Conservation (phyloP, 2,113 vertebrate species). For the Rallus limicola region DNA sequence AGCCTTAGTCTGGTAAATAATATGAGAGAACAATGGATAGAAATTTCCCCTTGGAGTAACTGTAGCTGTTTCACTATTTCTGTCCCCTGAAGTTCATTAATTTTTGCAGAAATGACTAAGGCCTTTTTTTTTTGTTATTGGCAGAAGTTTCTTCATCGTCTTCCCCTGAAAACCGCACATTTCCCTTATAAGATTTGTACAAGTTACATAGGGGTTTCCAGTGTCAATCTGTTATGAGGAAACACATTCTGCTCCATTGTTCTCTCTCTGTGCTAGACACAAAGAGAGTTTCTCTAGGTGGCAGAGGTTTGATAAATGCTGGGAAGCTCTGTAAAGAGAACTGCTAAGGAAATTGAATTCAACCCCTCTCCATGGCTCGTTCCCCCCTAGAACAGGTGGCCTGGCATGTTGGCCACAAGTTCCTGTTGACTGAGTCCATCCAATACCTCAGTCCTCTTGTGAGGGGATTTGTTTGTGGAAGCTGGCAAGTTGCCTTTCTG, state of each 20-base stretch:
- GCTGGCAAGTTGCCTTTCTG: constrained; percentile 1
- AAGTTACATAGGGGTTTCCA: background rate
- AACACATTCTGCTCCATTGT: background rate
- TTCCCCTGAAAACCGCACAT: background rate
- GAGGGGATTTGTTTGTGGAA: constrained; percentile 16
- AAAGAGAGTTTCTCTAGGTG: constrained; percentile 3
- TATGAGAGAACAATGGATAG: background rate
- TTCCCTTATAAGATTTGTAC: background rate
- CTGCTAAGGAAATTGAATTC: constrained; percentile 22
- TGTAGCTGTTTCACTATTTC: background rate
- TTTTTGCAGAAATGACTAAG: background rate
- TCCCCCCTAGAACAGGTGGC: constrained; percentile 36
- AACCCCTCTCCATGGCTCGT: background rate
- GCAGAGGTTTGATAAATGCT: constrained; percentile 4
- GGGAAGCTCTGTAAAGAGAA: background rate
- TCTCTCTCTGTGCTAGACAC: background rate
- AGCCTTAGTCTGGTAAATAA: background rate
- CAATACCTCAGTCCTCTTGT: background rate
- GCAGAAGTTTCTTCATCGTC: background rate
- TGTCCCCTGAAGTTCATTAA: background rate
- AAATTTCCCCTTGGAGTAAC: background rate
- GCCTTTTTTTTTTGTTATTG: background rate
- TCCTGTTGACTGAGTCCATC: constrained; percentile 17
- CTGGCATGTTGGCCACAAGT: constrained; percentile 14
- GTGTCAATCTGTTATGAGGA: background rate